Percentiles rank a stretch among this genome's conserved stretches.
These are phyloP conservation scores for Gadus macrocephalus DNA, from an alignment of 2,113 vertebrate genomes.

Conservation along the genomic window DNA sequence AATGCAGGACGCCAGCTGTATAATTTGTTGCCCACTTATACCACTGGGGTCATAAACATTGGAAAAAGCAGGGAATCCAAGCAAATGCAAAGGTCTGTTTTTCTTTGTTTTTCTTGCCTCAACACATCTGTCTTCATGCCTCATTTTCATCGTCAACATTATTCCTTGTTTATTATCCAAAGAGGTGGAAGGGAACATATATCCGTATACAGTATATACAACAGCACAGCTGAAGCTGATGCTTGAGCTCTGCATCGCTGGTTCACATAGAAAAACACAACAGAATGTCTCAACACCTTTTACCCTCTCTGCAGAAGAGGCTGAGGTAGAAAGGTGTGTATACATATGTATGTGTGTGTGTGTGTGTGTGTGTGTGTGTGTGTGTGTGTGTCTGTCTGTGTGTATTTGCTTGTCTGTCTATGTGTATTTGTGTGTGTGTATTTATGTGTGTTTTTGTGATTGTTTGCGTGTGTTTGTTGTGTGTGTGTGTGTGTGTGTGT, in stretches of 20 bases:
- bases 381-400: not conserved
- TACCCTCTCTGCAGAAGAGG: too few species aligned
- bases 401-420: too few species aligned
- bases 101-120: too few species aligned
- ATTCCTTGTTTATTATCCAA: not conserved
- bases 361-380: constrained; percentile 7
- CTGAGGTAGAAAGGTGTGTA: not conserved
- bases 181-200: not conserved
- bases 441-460: not conserved
- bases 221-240: not conserved
- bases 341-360: not conserved
- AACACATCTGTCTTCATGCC: not conserved
- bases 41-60: too few species aligned
- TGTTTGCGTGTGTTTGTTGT: not conserved
- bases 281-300: not conserved
- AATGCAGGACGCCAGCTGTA: too few species aligned
- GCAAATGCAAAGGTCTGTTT: too few species aligned
- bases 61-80: too few species aligned
- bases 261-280: not conserved
- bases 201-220: not conserved
- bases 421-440: not conserved
- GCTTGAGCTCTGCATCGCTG: not conserved
- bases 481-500: too few species aligned
- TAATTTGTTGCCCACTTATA: too few species aligned
- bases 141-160: not conserved